phyloP scores from a whole-genome alignment of 1,140 invertebrate genomes.

The Sinonovacula constricta region DNA sequence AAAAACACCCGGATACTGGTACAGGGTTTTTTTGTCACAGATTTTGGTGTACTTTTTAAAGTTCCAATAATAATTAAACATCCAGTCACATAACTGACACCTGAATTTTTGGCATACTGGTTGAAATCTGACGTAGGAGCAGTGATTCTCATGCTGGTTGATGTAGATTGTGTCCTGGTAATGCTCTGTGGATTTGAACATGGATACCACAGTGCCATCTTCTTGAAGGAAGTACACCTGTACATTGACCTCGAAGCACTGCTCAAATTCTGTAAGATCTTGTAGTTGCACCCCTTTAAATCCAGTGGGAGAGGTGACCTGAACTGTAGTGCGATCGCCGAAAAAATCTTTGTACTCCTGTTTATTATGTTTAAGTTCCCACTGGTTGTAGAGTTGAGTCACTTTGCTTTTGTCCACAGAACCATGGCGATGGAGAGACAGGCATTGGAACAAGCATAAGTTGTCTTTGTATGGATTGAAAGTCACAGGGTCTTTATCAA shows the following conservation, averaged over 20 bases:
- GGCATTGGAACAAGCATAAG: conserved; percentile 11
- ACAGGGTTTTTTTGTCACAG: conserved; percentile 15
- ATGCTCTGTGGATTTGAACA: not conserved
- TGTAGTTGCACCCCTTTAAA: not conserved
- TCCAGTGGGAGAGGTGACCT: not conserved
- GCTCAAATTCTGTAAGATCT: conserved; percentile 15
- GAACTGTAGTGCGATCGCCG: not conserved
- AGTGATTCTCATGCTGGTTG: conserved; percentile 23
- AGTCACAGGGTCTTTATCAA: conserved; percentile 8
- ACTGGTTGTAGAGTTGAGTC: not conserved
- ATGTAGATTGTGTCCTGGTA: conserved; percentile 9
- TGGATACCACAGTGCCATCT: not conserved
- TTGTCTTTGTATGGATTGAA: conserved; percentile 1
- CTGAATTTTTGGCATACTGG: not conserved
- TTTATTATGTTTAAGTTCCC: not conserved
- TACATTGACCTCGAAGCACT: not conserved
- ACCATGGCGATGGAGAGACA: conserved; percentile 6
- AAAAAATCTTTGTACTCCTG: conserved; percentile 5
- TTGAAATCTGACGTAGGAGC: conserved; percentile 7
- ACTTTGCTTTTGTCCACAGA: conserved; percentile 3
- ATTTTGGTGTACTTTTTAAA: conserved; percentile 1
- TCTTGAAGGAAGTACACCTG: not conserved
- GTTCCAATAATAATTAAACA: conserved; percentile 6
- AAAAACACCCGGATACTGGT: conserved; percentile 14
- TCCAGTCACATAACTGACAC: conserved; percentile 13